These are phyloP conservation scores for Pilophorus perplexus DNA, from an alignment of 2,888 invertebrate genomes.

Conservation along the genomic window DNA sequence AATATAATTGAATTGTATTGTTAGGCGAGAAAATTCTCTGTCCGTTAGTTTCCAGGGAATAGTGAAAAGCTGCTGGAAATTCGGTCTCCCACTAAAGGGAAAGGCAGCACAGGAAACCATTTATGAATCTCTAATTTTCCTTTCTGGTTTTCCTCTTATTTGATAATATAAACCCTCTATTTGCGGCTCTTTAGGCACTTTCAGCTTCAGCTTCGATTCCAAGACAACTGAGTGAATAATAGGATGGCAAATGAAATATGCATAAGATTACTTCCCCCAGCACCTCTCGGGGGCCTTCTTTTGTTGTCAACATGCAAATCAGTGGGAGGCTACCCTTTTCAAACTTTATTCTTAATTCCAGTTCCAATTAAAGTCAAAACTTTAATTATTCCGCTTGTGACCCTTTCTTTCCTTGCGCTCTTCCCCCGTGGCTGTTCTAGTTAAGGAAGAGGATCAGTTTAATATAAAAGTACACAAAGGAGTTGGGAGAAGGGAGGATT, in stretches of 20 bases:
- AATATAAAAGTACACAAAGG: constrained; percentile 21
- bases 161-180: not conserved
- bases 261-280: constrained; percentile 36
- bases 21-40: too few relatives aligned
- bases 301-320: constrained; percentile 42
- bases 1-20: too few relatives aligned
- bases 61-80: too few relatives aligned
- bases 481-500: not conserved
- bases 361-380: constrained; percentile 42
- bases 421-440: not conserved
- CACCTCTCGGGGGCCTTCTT: not conserved
- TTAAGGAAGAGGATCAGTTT: constrained; percentile 29
- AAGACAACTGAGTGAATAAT: constrained; percentile 38
- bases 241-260: constrained; percentile 36
- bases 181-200: not conserved
- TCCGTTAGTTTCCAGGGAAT: too few relatives aligned
- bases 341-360: constrained; percentile 42
- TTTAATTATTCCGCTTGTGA: constrained; percentile 38
- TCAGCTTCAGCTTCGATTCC: constrained; percentile 14
- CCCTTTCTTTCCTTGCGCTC: not conserved
- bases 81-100: too few relatives aligned
- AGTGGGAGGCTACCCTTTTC: constrained; percentile 17
- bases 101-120: too few relatives aligned
- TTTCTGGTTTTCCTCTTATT: not conserved
- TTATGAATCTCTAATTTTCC: not conserved